Conservation (phyloP, 2,888 invertebrate genomes). For the Lithophane socia region DNA sequence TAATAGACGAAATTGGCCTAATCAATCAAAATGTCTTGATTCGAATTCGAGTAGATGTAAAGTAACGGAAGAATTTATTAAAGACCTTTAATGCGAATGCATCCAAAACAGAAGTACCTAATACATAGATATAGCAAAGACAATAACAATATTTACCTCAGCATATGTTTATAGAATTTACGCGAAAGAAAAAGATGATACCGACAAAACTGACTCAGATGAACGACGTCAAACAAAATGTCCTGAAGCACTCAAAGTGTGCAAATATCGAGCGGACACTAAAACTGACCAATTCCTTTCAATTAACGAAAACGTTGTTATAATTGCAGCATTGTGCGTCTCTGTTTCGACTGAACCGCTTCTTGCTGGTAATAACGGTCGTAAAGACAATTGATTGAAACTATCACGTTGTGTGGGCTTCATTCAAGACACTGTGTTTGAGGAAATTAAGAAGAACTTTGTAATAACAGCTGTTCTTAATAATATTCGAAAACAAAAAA, state of each 20-base stretch:
- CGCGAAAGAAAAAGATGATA: background rate
- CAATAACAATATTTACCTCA: background rate
- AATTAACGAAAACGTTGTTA: constrained; percentile 46
- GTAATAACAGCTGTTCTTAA: background rate
- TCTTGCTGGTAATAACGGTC: constrained; percentile 34
- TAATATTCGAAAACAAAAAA: background rate
- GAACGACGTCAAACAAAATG: constrained; percentile 6
- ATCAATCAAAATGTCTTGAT: constrained; percentile 36
- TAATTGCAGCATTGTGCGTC: constrained; percentile 21
- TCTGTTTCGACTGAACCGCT: constrained; percentile 28
- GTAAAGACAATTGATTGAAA: constrained; percentile 33
- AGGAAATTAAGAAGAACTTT: background rate
- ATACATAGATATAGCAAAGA: background rate
- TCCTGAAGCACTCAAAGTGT: constrained; percentile 9
- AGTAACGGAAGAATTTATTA: background rate
- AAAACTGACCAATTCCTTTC: constrained; percentile 50
- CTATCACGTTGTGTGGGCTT: constrained; percentile 20
- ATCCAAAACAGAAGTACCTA: background rate
- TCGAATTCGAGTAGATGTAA: background rate
- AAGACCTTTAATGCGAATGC: background rate
- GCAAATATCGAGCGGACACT: constrained; percentile 44
- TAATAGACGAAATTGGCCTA: constrained; percentile 20
- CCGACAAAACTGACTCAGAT: background rate
- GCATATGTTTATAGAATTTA: background rate
- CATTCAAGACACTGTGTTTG: constrained; percentile 2